Evolutionary conservation across 2,113 vertebrate species (phyloP), one percentile per base, ranked within the genome.

Genomic region (Asarcornis scutulata): DNA sequence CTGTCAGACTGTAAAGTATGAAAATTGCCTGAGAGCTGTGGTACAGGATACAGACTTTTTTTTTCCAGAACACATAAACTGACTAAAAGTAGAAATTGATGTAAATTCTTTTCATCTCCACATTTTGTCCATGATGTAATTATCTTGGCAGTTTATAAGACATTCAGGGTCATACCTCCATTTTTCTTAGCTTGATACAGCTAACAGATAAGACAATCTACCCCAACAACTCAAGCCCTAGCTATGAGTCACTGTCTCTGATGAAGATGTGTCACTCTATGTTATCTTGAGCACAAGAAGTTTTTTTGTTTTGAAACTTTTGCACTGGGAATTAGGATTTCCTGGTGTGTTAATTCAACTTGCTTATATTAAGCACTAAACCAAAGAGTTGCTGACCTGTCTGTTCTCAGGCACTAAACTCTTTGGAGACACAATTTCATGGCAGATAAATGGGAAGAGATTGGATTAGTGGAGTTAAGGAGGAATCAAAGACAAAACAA

Each of bases 91-190:
- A 75, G 72, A 88, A 92, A 91, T 72, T 95, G 46, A 66, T 86
- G 75, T 66, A 95, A 96, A 18, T 75, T 91, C 27, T 94, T 91
- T 94, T 95, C 68, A 64, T 83, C 79, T 88, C 46, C 64, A 59
- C 13, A 81, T 95, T 91, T 94, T 85, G 50, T 32, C 72, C 40
- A 69, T 86, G 88, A 95, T 88, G 73, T 94, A 93, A 96, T 94
- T 93, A 75, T 96, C 94, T 94, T 96, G 74, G 52, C 90, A 96
- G 46, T 89, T 91, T 83, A 67, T 64, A 86, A 86, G 79, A 77
- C 18, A 75, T 93, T 83, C 56, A 86, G 44, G 66, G 32, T 86
- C 90, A 52, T 32, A 71, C 40, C 48, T 84, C 80, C 42, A 50
- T 86, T 80, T 88, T 82, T 88, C 53, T 69, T 81, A 91, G 59